Evolutionary conservation across 1,140 invertebrate genomes (phyloP), one percentile per base, ranked within the genome.

Genomic region (Glossosoma conforme): DNA sequence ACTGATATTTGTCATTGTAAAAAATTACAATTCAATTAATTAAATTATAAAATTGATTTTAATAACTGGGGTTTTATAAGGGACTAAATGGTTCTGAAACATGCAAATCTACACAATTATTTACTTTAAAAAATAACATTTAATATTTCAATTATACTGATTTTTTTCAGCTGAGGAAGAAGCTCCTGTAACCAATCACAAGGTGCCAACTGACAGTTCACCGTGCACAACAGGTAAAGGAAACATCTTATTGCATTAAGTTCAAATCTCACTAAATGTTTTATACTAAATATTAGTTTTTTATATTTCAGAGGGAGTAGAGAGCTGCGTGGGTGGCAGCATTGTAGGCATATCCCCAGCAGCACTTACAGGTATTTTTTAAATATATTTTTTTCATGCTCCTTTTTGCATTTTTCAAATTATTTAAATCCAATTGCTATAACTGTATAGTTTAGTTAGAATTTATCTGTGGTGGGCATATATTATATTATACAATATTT

Each of bases 261-360:
- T 15, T 30, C 5, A 24, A 14, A 32, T 2, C 32, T 24, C 25
- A 4, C 15, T 10, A 30, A 15, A 15, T 43, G 4, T 9, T 25
- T 43, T n/a, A 43, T 15, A 3, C 18, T 24, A 8, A 43, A 45
- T 9, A 17, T 13, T 11, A 35, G 14, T 47, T 20, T 22, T 47
- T 19, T 41, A 32, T 42, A 11, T 51, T 20, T 19, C 35, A 59
- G 58, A 59, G 30, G 72, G 72, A 62, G 72, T 75, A 64, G 72
- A 75, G 66, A 67, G 65, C 65, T 75, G 72, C 63, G 72, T 75
- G 52, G 72, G 72, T 62, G 72, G 72, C 61, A 74, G 70, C 67
- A 75, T 75, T 65, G 69, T 75, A 56, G 72, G 72, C 59, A 75
- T 75, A 65, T 74, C 72, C 56, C 72, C 72, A 60, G 70, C 71